Base-by-base conservation (phyloP, 2,888 invertebrate species). In the Tanypteryx hageni region DNA sequence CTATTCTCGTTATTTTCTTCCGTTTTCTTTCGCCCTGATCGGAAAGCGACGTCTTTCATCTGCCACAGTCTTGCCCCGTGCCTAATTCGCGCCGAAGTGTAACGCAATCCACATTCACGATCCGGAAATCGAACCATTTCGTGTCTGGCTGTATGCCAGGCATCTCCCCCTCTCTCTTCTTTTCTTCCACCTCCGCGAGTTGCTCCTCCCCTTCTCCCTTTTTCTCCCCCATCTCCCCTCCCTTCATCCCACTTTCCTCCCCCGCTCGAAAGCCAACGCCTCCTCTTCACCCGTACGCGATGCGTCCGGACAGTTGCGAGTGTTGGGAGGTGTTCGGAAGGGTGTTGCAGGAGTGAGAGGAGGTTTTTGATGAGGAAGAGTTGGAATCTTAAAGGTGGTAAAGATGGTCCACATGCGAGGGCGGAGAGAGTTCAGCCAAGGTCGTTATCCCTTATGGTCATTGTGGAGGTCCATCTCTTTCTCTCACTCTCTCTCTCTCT, bases 381-480 rank as follows among this genome's bases (percentile, higher is more conserved):
- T 61, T 18, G 64, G 3, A 64, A 44, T 8, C 16, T 64, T 22
- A 76, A 76, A 64, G n/a, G 27, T 59, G 44, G 44, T 44, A 44
- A 44, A 44, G 44, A 5, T 44, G 44, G 44, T 44, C 44, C 44
- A 44, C 44, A 44, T 3, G 44, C 44, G 44, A 44, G 44, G 44
- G 44, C 44, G 44, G 44, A 44, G 44, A 18, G 83, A 83, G 83
- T 83, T 83, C 83, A 83, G 44, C 22, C 56, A 83, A 83, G 83
- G 83, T 83, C 83, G 83, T 83, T 83, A 83, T 83, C 83, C 83
- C 83, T 83, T 83, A 83, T 83, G 83, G 56, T 11, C n/a, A n/a
- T 57, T 56, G 56, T 44, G 83, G 57, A 83, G 44, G n/a, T 83
- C 18, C 83, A 10, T 57, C 31, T 31, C 83, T 18, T 9, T 57